phyloP scores from a whole-genome alignment of 1,140 invertebrate genomes.

The Anastrepha obliqua region DNA sequence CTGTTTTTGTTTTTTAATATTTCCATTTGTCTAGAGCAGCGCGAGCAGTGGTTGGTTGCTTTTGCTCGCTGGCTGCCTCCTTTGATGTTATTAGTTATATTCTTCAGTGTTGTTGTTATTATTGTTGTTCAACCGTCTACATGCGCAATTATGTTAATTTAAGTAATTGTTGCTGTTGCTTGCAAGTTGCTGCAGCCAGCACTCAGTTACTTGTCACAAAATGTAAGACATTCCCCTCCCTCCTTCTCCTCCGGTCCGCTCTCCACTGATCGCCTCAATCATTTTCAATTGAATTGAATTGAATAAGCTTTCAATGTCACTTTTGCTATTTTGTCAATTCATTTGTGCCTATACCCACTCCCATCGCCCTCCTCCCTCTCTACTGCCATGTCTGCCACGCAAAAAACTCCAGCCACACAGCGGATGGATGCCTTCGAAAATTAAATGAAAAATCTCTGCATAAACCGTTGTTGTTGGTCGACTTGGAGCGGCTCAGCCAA shows the following conservation, averaged over 20 bases:
- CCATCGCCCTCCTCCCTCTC: not conserved
- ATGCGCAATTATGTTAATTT: slow-evolving; percentile 50
- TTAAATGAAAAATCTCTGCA: slow-evolving; percentile 45
- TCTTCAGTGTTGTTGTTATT: not conserved
- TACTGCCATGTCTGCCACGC: not conserved
- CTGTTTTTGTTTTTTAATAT: not conserved
- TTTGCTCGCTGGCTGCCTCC: not conserved
- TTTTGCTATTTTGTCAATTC: slow-evolving; percentile 29
- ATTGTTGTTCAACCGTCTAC: slow-evolving; percentile 19
- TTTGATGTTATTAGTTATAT: not conserved
- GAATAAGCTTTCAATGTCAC: slow-evolving; percentile 51
- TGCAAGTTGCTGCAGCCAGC: slow-evolving; percentile 31
- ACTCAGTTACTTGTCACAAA: slow-evolving; percentile 8
- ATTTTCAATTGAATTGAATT: slow-evolving; percentile 53
- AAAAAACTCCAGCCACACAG: not conserved
- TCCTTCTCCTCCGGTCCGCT: not conserved
- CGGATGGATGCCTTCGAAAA: slow-evolving; percentile 3
- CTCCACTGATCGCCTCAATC: not conserved
- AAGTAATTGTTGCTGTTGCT: slow-evolving; percentile 29
- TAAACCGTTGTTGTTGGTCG: not conserved
- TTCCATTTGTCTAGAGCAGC: not conserved
- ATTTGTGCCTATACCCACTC: not conserved
- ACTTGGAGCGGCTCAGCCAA: not conserved
- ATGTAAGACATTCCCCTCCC: no score
- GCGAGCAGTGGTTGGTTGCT: not conserved